A percentile compares a stretch with the other conserved stretches of the same genome.
Evolutionary conservation across 2,888 invertebrate genomes (phyloP).

Genomic region (Drosophila mimica): DNA sequence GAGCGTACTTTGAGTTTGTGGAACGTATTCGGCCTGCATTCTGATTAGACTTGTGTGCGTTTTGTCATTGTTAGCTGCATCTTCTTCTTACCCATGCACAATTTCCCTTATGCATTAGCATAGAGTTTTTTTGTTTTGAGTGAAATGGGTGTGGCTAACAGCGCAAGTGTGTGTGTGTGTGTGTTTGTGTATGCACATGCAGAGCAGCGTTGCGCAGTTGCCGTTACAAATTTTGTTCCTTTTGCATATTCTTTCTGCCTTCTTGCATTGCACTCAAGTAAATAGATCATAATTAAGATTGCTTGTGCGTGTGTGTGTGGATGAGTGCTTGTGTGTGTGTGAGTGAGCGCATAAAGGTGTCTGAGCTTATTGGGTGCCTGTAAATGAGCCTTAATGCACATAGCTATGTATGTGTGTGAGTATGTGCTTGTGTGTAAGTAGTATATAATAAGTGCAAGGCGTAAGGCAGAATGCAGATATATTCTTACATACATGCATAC

Average conservation of each 20-base stretch:
- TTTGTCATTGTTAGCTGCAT: constrained; percentile 51
- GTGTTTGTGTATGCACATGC: constrained; percentile 31
- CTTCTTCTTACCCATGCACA: constrained; percentile 41
- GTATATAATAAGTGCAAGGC: constrained; percentile 3
- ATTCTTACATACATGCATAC: background rate
- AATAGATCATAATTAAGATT: constrained; percentile 67
- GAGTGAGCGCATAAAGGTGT: constrained; percentile 35
- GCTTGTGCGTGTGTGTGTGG: background rate
- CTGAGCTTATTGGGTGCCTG: constrained; percentile 42
- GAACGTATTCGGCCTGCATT: constrained; percentile 77
- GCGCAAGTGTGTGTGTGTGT: constrained; percentile 7
- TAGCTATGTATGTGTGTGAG: background rate
- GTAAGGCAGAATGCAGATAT: constrained; percentile 30
- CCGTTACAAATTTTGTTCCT: constrained; percentile 27
- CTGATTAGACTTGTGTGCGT: constrained; percentile 63
- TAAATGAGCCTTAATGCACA: constrained; percentile 6
- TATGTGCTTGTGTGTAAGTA: constrained; percentile 2
- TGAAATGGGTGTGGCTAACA: constrained; percentile 79
- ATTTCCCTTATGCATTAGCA: constrained; percentile 69
- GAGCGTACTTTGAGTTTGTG: constrained; percentile 50
- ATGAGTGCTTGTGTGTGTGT: background rate
- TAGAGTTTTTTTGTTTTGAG: constrained; percentile 62
- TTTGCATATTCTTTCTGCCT: constrained; percentile 57
- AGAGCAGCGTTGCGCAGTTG: constrained; percentile 66
- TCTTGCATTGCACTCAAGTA: constrained; percentile 38